phyloP scores from a whole-genome alignment of 2,113 vertebrate species.

The Monopterus albus region DNA sequence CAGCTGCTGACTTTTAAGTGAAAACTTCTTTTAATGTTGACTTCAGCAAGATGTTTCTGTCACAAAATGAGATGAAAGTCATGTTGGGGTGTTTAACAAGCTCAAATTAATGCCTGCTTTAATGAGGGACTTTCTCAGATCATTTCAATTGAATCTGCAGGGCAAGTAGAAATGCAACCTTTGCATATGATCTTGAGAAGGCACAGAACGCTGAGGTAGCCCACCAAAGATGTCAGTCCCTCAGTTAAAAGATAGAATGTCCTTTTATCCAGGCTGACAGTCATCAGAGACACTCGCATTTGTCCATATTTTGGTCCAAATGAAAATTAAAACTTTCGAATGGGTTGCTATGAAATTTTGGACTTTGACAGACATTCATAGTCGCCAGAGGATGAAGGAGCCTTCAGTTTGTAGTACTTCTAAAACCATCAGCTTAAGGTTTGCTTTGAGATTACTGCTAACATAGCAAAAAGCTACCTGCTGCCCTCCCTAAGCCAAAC shows the following conservation, averaged over 20 bases:
- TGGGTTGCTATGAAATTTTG: no score
- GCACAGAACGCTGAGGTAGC: background rate
- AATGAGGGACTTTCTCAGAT: constrained; percentile 47
- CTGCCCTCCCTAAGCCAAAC: no score
- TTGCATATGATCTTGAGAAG: constrained; percentile 13
- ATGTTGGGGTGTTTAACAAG: constrained; percentile 38
- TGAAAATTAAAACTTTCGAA: no score
- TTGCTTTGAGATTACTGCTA: no score
- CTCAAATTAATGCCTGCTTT: constrained; percentile 54
- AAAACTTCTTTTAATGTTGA: constrained; percentile 48
- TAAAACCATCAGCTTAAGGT: no score
- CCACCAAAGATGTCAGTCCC: background rate
- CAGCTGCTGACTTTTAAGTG: constrained; percentile 33
- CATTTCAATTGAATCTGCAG: constrained; percentile 25
- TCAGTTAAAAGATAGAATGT: background rate
- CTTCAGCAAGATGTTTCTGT: constrained; percentile 48
- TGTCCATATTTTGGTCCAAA: no score
- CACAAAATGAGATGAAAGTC: constrained; percentile 54
- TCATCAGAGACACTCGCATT: no score
- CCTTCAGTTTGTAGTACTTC: no score
- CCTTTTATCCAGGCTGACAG: background rate
- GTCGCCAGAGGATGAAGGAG: no score
- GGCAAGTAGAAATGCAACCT: constrained; percentile 27
- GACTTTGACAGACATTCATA: no score
- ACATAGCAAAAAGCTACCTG: no score